Conservation (phyloP, 2,113 vertebrate species). For the Morone chrysops region DNA sequence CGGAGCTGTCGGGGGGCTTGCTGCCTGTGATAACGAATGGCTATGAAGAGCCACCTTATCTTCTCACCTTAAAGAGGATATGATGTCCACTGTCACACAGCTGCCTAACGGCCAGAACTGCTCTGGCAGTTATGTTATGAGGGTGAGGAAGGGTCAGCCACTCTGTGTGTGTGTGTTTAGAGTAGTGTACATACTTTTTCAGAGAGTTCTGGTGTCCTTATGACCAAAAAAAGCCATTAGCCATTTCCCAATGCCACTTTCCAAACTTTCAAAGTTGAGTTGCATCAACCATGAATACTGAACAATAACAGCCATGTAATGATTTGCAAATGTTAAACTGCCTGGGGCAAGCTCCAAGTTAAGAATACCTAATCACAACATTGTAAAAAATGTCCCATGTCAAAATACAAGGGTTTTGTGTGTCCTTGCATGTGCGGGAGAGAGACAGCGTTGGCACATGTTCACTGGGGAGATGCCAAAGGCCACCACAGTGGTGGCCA, state of each 20-base stretch:
- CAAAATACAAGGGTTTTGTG: constrained; percentile 37
- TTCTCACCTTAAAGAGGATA: constrained; percentile 77
- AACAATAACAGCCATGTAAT: constrained; percentile 48
- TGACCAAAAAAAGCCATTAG: background rate
- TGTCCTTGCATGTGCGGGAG: constrained; percentile 21
- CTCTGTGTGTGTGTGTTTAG: constrained; percentile 15
- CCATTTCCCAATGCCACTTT: background rate
- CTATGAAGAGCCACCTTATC: constrained; percentile 75
- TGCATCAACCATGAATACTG: constrained; percentile 38
- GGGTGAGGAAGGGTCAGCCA: constrained; percentile 49
- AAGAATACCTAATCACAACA: constrained; percentile 61
- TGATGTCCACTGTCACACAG: constrained; percentile 71
- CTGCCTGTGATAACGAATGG: constrained; percentile 69
- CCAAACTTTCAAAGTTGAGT: constrained; percentile 17
- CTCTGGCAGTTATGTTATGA: constrained; percentile 51
- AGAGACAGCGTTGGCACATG: constrained; percentile 47
- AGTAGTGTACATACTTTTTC: background rate
- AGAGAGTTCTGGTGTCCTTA: background rate
- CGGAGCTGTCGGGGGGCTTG: constrained; percentile 59
- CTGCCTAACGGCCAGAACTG: constrained; percentile 47
- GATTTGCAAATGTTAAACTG: constrained; percentile 56
- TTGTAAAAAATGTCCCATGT: constrained; percentile 14
- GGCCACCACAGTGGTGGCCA: constrained; percentile 51
- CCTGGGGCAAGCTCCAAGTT: constrained; percentile 43
- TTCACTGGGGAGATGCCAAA: constrained; percentile 65